Conservation (phyloP, 2,113 vertebrate species). For the Natator depressus region DNA sequence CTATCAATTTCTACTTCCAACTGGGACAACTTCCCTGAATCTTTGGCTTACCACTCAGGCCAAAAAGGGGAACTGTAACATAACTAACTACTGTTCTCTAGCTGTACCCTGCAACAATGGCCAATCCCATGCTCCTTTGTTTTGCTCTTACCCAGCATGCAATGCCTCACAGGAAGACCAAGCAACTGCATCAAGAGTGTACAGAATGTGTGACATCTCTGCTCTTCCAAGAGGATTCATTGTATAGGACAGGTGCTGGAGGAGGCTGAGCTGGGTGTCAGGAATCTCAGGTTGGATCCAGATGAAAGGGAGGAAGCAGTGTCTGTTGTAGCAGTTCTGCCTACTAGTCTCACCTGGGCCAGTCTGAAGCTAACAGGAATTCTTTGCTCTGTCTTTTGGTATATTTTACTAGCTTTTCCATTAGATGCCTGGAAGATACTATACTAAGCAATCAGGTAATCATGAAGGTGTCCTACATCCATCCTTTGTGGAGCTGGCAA, state of each 20-base stretch:
- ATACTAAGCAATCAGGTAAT: background rate
- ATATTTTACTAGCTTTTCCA: no score
- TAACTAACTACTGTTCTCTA: no score
- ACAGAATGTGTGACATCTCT: no score
- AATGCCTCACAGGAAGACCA: no score
- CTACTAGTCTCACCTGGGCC: background rate
- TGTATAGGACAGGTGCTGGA: slow-evolving; percentile 14
- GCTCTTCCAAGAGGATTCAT: background rate
- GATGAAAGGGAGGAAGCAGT: background rate
- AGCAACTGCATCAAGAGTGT: no score
- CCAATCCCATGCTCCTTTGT: no score
- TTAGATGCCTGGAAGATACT: background rate
- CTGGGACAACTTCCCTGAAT: no score
- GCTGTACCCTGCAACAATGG: no score
- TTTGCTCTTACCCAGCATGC: no score
- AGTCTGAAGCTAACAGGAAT: background rate
- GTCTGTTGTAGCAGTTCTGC: background rate
- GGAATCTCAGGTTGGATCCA: background rate
- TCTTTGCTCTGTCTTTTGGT: background rate
- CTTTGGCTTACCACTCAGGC: no score
- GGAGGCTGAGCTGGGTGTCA: background rate
- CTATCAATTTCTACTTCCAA: no score
- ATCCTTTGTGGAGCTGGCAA: background rate
- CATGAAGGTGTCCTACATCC: background rate
- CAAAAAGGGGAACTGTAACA: no score